Evolutionary conservation across 2,888 invertebrate species (phyloP), one percentile per base, ranked within the genome.

Genomic region (Limnephilus auricula): DNA sequence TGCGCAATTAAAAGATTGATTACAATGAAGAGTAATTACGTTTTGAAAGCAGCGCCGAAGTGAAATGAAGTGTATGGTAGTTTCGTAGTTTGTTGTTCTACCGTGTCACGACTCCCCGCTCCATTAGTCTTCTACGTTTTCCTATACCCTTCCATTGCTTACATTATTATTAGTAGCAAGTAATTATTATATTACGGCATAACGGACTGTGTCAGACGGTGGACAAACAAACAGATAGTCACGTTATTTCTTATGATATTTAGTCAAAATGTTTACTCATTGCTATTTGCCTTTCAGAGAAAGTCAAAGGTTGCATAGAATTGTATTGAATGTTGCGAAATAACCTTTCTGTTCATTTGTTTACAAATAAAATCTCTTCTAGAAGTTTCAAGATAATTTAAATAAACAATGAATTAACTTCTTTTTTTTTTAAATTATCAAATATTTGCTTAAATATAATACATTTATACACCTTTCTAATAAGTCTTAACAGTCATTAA

Each of bases 1-100:
- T 40, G 37, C 40, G 40, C 37, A 84, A 84, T 84, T 84, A 84
- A 84, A 84, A 84, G 37, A 84, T 37, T 37, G 37, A 84, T 84
- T 40, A n/a, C 37, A 84, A 84, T 84, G 34, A 37, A n/a, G 84
- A 84, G 37, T 84, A 84, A 84, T 84, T 84, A 84, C n/a, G 84
- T 84, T 84, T 84, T 84, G 84, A 84, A 84, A 84, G 84, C 40
- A 37, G 10, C 84, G 84, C 12, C 84, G 18, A 25, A 34, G 40
- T 65, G 50, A 65, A 65, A 65, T 65, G 50, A 18, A 50, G 50
- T 65, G 25, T 45, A 15, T 45, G 25, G 25, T 25, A 65, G 50
- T 65, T 65, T 65, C 18, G 50, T 65, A 50, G 50, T 65, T 18
- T 18, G 84, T 32, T 83, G 34, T 34, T 83, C 83, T 45, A 40